Percentiles rank a stretch among this genome's conserved stretches.
Conservation (phyloP, 92 coral and sea anemone species). For the Zoanthus sansibaricus region DNA sequence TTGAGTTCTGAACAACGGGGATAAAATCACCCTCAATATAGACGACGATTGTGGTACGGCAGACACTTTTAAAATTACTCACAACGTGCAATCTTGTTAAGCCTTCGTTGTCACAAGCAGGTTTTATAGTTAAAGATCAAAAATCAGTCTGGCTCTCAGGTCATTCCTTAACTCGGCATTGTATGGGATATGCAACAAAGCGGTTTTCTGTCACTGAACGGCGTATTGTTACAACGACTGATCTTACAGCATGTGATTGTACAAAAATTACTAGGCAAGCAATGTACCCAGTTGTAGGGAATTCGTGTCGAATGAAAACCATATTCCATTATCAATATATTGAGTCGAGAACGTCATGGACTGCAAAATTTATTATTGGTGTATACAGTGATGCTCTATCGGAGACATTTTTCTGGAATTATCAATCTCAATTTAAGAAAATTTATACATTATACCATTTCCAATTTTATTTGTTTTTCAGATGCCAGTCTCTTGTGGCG, state of each 20-base stretch:
- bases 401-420: slow-evolving; percentile 57
- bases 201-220: no score
- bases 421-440: slow-evolving; percentile 3
- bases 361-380: slow-evolving; percentile 30
- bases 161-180: slow-evolving; percentile 52
- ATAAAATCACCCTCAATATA: slow-evolving; percentile 40
- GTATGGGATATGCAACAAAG: slow-evolving; percentile 62
- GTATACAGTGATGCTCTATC: slow-evolving; percentile 16
- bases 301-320: neutral
- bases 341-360: neutral
- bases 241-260: slow-evolving; percentile 58
- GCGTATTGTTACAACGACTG: neutral
- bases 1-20: slow-evolving; percentile 55
- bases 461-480: slow-evolving; percentile 28
- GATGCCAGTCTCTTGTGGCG: slow-evolving; percentile 63
- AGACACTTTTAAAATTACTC: slow-evolving; percentile 4
- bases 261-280: slow-evolving; percentile 51
- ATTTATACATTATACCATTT: slow-evolving; percentile 5
- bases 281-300: slow-evolving; percentile 50
- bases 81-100: slow-evolving; percentile 41
- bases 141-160: slow-evolving; percentile 60
- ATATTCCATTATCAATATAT: neutral
- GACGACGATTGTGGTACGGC: slow-evolving; percentile 62
- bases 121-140: slow-evolving; percentile 50
- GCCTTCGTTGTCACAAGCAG: slow-evolving; percentile 41